phyloP scores from a whole-genome alignment of 2,113 vertebrate genomes.

The Eudyptes chrysolophus region DNA sequence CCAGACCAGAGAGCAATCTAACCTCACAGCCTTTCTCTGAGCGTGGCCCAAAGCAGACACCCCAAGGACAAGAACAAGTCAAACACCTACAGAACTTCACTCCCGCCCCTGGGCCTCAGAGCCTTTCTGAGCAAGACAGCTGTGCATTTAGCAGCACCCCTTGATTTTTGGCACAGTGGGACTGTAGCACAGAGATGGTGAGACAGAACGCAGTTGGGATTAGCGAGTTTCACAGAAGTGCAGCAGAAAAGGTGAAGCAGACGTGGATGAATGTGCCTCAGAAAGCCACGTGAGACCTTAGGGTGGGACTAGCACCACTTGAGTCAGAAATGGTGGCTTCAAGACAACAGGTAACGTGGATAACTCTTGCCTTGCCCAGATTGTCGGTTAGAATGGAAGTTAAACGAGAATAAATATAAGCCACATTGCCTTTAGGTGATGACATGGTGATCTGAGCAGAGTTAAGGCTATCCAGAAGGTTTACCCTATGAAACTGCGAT shows the following conservation, averaged over 20 bases:
- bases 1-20: not conserved
- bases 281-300: not conserved
- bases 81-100: not conserved
- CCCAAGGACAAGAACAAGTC: not conserved
- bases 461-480: not conserved
- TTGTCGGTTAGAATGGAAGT: no score
- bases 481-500: accelerated
- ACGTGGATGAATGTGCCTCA: accelerated
- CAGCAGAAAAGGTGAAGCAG: not conserved
- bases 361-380: not conserved
- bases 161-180: not conserved
- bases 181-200: not conserved
- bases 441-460: accelerated
- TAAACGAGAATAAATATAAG: not conserved
- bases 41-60: not conserved
- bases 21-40: not conserved
- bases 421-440: not conserved
- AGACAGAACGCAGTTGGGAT: not conserved
- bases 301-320: not conserved
- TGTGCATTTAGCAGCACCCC: not conserved
- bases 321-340: not conserved
- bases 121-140: not conserved
- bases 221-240: not conserved
- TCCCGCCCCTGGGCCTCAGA: not conserved
- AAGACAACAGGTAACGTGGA: accelerated